Evolutionary conservation across 2,113 vertebrate genomes (phyloP), one percentile per base, ranked within the genome.

Genomic region (Rynchops niger): DNA sequence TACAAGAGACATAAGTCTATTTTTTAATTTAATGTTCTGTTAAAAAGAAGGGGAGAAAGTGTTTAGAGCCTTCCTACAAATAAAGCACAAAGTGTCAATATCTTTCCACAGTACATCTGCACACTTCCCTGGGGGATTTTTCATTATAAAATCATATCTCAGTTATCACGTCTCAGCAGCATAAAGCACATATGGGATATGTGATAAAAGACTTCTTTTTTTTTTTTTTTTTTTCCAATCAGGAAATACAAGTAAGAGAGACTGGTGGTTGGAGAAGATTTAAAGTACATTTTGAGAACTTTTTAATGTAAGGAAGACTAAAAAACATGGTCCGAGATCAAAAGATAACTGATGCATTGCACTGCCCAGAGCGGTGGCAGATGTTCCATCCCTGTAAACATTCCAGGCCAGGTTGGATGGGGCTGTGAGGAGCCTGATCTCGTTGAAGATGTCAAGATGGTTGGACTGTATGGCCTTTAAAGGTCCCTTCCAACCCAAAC

Each of bases 131-230:
- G 11, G 15, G 70, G 95, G 55, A 77, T 55, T 96, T 97, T 95
- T 89, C 78, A 73, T 94, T 89, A 91, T 69, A 89, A 95, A 96
- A 94, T 80, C 61, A 5, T 88, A 93, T 95, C 73, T 95, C 56
- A 18, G 83, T 87, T 94, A 96, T 95, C 81, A 77, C 95, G 77
- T 56, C 87, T 82, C 83, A 70, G 88, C 58, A 82, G 55, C 83
- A 76, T 88, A 91, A 93, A 95, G 69, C 76, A 83, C 70, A 79
- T 87, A 89, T 53, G 62, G 80, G 81, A 85, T 94, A 78, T 74
- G 73, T 79, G 91, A 93, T 91, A 87, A 93, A 86, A 80, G 14
- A 12, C 22, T n/a, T n/a, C n/a, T n/a, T n/a, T 20, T 32, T 32
- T 26, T 40, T 78, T 55, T 12, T 25, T 32, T 53, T 59, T 67